Conservation (phyloP, 2,113 vertebrate genomes). For the Echinops telfairi region DNA sequence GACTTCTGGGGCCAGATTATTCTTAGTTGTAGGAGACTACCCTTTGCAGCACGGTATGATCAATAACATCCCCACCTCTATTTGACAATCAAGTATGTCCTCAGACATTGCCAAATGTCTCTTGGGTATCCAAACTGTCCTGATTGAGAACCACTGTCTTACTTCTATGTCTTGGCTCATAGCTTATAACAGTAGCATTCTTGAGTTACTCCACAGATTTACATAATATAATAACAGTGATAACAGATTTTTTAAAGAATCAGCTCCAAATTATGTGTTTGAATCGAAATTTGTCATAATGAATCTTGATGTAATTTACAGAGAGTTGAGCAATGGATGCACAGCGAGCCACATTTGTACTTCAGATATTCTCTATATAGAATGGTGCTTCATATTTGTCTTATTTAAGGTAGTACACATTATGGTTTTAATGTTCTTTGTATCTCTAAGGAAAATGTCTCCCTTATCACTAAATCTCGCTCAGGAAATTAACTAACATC, state of each 20-base stretch:
- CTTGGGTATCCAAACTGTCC: not conserved
- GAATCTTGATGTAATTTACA: not conserved
- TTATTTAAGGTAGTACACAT: not conserved
- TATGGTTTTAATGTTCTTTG: not conserved
- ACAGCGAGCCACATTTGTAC: not conserved
- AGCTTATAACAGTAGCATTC: not conserved
- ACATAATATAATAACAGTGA: not conserved
- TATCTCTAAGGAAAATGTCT: not conserved
- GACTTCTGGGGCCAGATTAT: not conserved
- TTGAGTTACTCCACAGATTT: not conserved
- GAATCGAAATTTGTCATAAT: not conserved
- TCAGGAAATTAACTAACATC: constrained; percentile 25
- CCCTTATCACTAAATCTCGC: not conserved
- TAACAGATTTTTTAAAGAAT: not conserved
- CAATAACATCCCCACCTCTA: not conserved
- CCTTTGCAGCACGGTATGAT: not conserved
- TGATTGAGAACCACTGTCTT: not conserved
- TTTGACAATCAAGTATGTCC: not conserved
- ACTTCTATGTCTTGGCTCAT: not conserved
- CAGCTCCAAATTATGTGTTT: not conserved
- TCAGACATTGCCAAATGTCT: not conserved
- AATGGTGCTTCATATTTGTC: not conserved
- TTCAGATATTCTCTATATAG: not conserved
- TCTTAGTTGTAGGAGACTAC: not conserved
- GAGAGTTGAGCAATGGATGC: not conserved